Evolutionary conservation across 2,113 vertebrate genomes (phyloP), one percentile per base, ranked within the genome.

Genomic region (Myanophis thanlyinensis): DNA sequence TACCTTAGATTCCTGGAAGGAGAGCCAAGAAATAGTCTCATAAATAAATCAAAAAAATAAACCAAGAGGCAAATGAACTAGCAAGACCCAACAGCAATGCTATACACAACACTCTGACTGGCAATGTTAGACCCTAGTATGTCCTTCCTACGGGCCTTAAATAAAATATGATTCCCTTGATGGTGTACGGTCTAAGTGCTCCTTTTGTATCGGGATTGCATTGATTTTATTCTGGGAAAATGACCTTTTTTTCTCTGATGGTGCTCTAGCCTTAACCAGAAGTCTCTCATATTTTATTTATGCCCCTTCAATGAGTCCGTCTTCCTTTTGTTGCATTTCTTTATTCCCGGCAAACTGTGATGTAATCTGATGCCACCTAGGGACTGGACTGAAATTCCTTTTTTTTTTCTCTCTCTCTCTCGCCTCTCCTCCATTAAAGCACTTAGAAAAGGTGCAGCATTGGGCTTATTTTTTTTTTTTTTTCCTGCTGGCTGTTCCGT

Each of bases 331-430:
- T 85, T 62, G 30, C 2, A 0, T 48, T 89, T 89, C 88, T 92
- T 59, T 85, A 91, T 93, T 52, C 73, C 85, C 27, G 46, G 25
- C 20, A 51, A 67, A 94, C 87, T 53, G 85, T 93, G 94, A 47
- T 73, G 2, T 87, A 95, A 93, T 89, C 85, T 84, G 94, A 7
- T 85, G 88, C 88, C n/a, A 88, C 87, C 86, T 67, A 89, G 91
- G 91, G 89, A 95, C 89, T 89, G 62, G 62, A 56, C 87, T 92
- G 62, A 53, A 49, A 49, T 91, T 91, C 89, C 84, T 44, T 88
- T 47, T 88, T 89, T 94, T 10, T 15, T n/a, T 0, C 27, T 12
- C 46, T 46, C n/a, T 47, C 22, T 13, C 11, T 4, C 9, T 91
- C 30, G 4, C 20, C 25, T 22, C 22, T 12, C 25, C 90, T 52